These are phyloP conservation scores for Macrophya annulata DNA, from an alignment of 2,888 invertebrate species.

Conservation along the genomic window DNA sequence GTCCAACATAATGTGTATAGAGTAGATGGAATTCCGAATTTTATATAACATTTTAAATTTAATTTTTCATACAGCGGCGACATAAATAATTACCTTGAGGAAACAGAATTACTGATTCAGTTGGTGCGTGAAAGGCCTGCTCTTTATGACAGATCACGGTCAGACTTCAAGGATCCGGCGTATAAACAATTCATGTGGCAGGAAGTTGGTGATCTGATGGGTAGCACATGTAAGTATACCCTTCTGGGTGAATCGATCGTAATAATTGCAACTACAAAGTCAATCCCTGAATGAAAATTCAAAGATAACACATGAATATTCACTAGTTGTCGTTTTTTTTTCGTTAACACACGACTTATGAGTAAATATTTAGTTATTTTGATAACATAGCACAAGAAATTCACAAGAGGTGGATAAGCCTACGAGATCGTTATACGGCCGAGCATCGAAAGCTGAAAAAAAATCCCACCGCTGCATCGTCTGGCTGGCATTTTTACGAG, in stretches of 20 bases:
- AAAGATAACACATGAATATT: not conserved
- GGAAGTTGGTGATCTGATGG: slow-evolving; percentile 45
- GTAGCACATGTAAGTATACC: slow-evolving; percentile 34
- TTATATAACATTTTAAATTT: not conserved
- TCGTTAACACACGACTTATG: not conserved
- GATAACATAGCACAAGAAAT: slow-evolving; percentile 31
- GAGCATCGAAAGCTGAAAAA: slow-evolving; percentile 37
- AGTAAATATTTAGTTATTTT: slow-evolving; percentile 7
- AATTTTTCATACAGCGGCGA: not conserved
- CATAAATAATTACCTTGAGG: slow-evolving; percentile 36
- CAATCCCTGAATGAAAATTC: too few species aligned
- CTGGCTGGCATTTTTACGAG: slow-evolving; percentile 33
- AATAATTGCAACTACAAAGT: not conserved
- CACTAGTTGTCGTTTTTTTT: not conserved
- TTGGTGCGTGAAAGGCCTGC: slow-evolving; percentile 36
- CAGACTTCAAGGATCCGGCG: slow-evolving; percentile 42
- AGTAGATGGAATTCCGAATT: not conserved
- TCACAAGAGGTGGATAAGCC: slow-evolving; percentile 38
- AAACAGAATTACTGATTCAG: slow-evolving; percentile 37
- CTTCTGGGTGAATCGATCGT: not conserved
- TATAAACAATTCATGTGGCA: slow-evolving; percentile 41
- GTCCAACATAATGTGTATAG: not conserved
- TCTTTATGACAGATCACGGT: slow-evolving; percentile 20
- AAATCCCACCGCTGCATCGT: slow-evolving; percentile 6
- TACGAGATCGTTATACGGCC: slow-evolving; percentile 29